Conservation (phyloP, 2,113 vertebrate species). For the Serinus canaria region DNA sequence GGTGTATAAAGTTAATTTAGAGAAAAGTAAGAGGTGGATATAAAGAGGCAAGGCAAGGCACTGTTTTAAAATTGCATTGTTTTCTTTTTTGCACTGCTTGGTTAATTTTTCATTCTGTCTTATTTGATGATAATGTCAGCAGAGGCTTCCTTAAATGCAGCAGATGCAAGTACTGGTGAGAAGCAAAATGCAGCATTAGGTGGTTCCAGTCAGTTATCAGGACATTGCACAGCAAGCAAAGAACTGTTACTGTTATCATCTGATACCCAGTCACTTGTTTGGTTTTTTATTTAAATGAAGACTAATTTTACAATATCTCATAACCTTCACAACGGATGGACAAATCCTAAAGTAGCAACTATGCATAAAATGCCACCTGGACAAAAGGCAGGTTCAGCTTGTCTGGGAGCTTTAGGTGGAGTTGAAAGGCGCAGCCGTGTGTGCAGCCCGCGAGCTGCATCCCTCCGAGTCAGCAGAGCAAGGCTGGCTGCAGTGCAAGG, state of each 20-base stretch:
- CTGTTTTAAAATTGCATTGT: slow-evolving; percentile 56
- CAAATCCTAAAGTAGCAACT: not conserved
- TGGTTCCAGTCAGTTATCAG: slow-evolving; percentile 28
- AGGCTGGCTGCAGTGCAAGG: slow-evolving; percentile 52
- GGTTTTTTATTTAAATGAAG: not conserved
- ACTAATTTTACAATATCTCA: not conserved
- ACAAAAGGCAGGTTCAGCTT: not conserved
- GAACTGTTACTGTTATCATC: not conserved
- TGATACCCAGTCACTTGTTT: not conserved
- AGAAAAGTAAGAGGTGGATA: slow-evolving; percentile 55
- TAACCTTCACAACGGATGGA: not conserved
- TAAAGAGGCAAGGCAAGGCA: slow-evolving; percentile 54
- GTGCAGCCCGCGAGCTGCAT: not conserved
- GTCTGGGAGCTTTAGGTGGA: not conserved
- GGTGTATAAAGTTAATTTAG: slow-evolving; percentile 58
- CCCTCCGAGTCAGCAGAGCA: not conserved
- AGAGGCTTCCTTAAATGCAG: slow-evolving; percentile 28
- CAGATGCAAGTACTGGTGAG: slow-evolving; percentile 22
- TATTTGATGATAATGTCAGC: slow-evolving; percentile 21
- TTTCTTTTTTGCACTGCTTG: slow-evolving; percentile 61
- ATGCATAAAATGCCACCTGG: not conserved
- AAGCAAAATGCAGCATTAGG: slow-evolving; percentile 10
- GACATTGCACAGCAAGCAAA: not conserved
- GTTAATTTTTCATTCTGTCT: slow-evolving; percentile 56
- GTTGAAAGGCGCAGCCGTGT: not conserved